A percentile compares a stretch with the other conserved stretches of the same genome.
These are phyloP conservation scores for Ranitomeya variabilis DNA, from an alignment of 2,113 vertebrate genomes.

Conservation along the genomic window DNA sequence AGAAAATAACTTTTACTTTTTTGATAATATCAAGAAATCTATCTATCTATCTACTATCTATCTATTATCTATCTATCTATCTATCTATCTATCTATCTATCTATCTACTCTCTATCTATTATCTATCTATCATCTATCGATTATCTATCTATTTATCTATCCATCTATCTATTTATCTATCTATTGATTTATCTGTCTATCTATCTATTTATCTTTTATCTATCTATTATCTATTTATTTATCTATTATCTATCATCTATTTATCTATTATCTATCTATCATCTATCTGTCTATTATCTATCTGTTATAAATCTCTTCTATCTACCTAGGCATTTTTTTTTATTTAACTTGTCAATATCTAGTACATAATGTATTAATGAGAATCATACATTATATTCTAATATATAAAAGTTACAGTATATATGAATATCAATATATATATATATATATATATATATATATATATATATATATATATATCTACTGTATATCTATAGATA, in stretches of 20 bases:
- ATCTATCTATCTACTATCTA: neutral
- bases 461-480: too few species aligned
- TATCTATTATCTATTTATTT: neutral
- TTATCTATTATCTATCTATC: slow-evolving; percentile 23
- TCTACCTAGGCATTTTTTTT: neutral
- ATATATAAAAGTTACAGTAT: neutral
- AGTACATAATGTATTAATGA: neutral
- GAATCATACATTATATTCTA: neutral
- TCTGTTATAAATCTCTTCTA: too few species aligned
- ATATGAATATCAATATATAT: neutral
- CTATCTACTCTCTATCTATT: neutral
- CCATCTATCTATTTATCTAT: slow-evolving; percentile 15
- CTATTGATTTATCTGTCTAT: neutral
- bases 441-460: too few species aligned
- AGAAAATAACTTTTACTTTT: neutral
- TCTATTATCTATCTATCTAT: neutral
- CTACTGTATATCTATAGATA: too few species aligned
- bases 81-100: slow-evolving; percentile 21
- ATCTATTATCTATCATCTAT: slow-evolving; percentile 20
- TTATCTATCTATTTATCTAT: neutral
- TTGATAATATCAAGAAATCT: neutral
- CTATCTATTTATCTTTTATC: neutral
- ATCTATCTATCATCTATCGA: neutral
- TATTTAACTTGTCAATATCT: neutral
- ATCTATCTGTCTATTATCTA: neutral